Percentiles rank a stretch among this genome's conserved stretches.
Conservation (phyloP, 1,140 invertebrate species). For the Geopemphigus sp. region DNA sequence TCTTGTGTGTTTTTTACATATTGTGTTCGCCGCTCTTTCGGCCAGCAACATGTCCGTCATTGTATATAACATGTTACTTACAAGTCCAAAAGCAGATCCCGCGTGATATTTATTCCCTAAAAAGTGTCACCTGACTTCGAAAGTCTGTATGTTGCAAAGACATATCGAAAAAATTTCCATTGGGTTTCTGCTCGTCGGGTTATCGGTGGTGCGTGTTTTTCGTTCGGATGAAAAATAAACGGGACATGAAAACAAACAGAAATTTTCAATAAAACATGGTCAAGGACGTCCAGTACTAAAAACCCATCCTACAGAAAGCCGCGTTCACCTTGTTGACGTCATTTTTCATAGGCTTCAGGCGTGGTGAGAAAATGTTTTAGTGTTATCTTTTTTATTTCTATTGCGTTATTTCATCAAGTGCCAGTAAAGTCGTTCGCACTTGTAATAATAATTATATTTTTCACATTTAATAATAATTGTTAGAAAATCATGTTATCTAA, state of each 20-base stretch:
- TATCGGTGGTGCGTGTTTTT: neutral
- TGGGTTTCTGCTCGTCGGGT: neutral
- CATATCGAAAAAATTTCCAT: neutral
- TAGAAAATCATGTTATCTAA: constrained; percentile 21
- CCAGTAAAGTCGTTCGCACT: neutral
- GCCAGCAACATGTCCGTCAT: neutral
- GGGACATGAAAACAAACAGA: constrained; percentile 12
- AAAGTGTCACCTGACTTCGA: neutral
- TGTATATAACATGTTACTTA: neutral
- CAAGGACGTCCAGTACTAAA: constrained; percentile 46
- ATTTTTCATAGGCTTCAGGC: constrained; percentile 40
- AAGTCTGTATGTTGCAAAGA: neutral
- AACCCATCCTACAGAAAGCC: constrained; percentile 39
- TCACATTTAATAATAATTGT: neutral
- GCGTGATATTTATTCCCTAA: neutral
- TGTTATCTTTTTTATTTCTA: neutral
- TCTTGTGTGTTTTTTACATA: neutral
- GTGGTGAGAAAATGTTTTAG: constrained; percentile 36
- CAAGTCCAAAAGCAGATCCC: neutral
- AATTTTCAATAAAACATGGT: constrained; percentile 46
- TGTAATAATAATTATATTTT: neutral
- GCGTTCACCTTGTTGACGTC: constrained; percentile 47
- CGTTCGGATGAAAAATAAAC: neutral
- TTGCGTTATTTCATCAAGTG: neutral
- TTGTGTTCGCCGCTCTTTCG: neutral